Conservation (phyloP, 2,888 invertebrate genomes). For the Gandaritis pyraliata region DNA sequence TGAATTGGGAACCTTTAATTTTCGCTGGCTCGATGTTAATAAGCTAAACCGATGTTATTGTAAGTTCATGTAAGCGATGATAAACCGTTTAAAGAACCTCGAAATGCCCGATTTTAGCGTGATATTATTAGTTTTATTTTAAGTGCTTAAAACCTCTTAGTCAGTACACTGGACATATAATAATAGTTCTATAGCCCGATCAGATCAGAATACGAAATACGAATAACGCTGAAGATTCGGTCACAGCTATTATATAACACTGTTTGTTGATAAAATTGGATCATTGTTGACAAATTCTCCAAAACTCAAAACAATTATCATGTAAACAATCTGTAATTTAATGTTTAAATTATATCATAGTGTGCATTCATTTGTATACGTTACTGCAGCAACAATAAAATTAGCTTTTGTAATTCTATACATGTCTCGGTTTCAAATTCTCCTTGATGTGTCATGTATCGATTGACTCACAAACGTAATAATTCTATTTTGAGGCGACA, state of each 20-base stretch:
- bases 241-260: constrained; percentile 27
- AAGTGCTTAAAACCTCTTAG: not conserved
- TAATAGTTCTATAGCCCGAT: not conserved
- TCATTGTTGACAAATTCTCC: constrained; percentile 24
- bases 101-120: too few relatives aligned
- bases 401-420: too few relatives aligned
- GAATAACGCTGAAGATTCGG: constrained; percentile 9
- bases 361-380: constrained; percentile 6
- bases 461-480: too few relatives aligned
- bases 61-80: too few relatives aligned
- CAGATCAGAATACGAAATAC: not conserved
- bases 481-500: too few relatives aligned
- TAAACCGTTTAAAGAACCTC: too few relatives aligned
- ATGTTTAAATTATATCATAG: constrained; percentile 13
- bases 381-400: constrained; percentile 3
- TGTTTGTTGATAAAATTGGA: constrained; percentile 19
- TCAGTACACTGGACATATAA: not conserved
- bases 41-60: too few relatives aligned
- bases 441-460: too few relatives aligned
- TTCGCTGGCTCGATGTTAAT: too few relatives aligned
- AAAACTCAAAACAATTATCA: constrained; percentile 13
- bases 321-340: constrained; percentile 20
- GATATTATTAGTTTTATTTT: too few relatives aligned
- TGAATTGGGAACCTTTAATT: too few relatives aligned
- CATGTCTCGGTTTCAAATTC: too few relatives aligned